phyloP scores from a whole-genome alignment of 2,113 vertebrate species.

The Caretta caretta region DNA sequence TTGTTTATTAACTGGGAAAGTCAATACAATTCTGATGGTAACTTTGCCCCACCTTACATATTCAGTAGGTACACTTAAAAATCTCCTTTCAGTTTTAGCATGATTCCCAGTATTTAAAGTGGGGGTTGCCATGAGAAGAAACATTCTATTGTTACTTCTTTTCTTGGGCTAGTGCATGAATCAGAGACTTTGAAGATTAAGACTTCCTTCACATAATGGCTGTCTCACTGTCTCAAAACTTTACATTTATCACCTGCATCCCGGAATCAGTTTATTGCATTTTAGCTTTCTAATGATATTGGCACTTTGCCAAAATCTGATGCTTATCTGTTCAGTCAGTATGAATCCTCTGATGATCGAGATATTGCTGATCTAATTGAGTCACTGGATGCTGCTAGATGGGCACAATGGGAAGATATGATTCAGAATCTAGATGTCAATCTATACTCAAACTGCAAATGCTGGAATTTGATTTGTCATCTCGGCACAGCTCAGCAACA shows the following conservation, averaged over 20 bases:
- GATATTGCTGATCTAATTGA: neutral
- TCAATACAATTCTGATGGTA: neutral
- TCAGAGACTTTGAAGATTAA: neutral
- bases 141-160: neutral
- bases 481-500: neutral
- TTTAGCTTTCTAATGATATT: neutral
- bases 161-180: neutral
- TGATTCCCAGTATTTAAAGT: neutral
- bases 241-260: neutral
- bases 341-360: neutral
- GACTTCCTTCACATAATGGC: neutral
- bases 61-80: neutral
- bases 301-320: neutral
- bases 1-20: neutral
- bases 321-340: neutral
- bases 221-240: neutral
- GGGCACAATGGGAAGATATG: neutral
- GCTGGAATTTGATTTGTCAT: neutral
- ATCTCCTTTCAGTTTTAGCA: neutral
- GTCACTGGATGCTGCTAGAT: neutral
- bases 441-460: neutral
- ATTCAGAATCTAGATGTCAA: neutral
- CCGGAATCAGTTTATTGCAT: neutral
- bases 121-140: neutral
- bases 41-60: neutral